Evolutionary conservation across 2,797 vertebrate species (phyloP).

Genomic region (Leptoclinus maculatus): DNA sequence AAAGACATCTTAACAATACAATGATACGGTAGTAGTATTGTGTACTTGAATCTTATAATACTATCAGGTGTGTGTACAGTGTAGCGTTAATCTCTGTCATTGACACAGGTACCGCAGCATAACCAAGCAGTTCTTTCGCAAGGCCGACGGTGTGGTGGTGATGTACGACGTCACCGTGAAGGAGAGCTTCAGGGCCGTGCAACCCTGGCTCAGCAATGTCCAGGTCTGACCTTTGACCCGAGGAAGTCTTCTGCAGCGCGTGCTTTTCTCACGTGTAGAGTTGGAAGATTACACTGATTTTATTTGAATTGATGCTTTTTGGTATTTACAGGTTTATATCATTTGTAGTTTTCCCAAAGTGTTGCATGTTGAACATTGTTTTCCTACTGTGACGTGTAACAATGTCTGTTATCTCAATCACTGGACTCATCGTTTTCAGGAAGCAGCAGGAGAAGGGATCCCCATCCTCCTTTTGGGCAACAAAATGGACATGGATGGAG

Average conservation of each 20-base stretch:
- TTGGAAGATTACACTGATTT: not conserved
- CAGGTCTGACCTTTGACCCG: constrained; percentile 80
- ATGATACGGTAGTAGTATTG: not conserved
- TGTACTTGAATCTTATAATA: not conserved
- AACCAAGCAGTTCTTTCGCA: constrained; percentile 95
- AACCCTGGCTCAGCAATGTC: constrained; percentile 89
- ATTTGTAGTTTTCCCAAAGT: not conserved
- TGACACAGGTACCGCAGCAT: constrained; percentile 89
- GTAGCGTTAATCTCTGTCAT: not conserved
- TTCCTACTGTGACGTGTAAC: not conserved
- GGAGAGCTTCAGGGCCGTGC: constrained; percentile 88
- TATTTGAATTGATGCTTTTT: not conserved
- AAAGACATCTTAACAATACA: not conserved
- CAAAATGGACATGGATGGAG: constrained; percentile 90
- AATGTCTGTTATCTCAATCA: not conserved
- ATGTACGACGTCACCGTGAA: constrained; percentile 91
- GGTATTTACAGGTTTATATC: not conserved
- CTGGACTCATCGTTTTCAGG: constrained; percentile 70
- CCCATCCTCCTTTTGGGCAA: constrained; percentile 92
- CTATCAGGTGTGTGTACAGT: not conserved
- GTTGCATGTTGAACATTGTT: not conserved
- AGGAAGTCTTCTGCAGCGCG: too few relatives aligned
- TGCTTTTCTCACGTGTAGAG: not conserved
- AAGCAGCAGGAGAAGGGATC: constrained; percentile 87
- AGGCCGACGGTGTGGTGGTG: constrained; percentile 90